Conservation (phyloP, 2,113 vertebrate genomes). For the Malurus alboscapulatus region DNA sequence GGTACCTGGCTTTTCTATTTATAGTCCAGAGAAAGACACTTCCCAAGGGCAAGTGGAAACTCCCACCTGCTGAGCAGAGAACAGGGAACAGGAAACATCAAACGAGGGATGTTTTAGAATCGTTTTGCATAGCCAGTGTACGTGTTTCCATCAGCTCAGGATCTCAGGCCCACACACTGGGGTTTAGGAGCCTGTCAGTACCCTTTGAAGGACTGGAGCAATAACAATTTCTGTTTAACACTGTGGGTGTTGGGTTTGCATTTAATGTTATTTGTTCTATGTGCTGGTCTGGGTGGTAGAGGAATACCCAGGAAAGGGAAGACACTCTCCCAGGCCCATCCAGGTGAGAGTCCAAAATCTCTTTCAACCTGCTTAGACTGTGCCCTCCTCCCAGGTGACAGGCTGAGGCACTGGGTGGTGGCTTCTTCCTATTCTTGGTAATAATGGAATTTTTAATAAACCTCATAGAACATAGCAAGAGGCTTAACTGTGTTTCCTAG, state of each 20-base stretch:
- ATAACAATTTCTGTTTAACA: background rate
- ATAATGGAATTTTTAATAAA: background rate
- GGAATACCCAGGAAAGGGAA: background rate
- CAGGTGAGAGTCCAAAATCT: background rate
- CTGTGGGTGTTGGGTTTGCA: background rate
- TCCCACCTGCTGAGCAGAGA: background rate
- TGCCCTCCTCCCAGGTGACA: background rate
- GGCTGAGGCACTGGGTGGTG: background rate
- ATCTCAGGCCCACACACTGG: background rate
- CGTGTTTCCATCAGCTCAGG: background rate
- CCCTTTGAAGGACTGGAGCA: background rate
- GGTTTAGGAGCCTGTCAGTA: background rate
- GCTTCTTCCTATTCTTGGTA: background rate
- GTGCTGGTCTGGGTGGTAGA: background rate
- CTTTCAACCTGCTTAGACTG: background rate
- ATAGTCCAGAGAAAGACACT: background rate
- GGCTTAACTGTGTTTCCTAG: background rate
- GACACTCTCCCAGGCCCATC: background rate
- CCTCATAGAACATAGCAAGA: background rate
- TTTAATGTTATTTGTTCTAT: background rate
- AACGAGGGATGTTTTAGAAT: background rate
- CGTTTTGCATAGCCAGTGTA: background rate
- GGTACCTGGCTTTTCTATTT: constrained; percentile 8
- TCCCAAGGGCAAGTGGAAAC: background rate
- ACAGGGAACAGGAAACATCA: background rate